These are phyloP conservation scores for Aeoliscus strigatus DNA, from an alignment of 2,797 vertebrate genomes.

Conservation along the genomic window DNA sequence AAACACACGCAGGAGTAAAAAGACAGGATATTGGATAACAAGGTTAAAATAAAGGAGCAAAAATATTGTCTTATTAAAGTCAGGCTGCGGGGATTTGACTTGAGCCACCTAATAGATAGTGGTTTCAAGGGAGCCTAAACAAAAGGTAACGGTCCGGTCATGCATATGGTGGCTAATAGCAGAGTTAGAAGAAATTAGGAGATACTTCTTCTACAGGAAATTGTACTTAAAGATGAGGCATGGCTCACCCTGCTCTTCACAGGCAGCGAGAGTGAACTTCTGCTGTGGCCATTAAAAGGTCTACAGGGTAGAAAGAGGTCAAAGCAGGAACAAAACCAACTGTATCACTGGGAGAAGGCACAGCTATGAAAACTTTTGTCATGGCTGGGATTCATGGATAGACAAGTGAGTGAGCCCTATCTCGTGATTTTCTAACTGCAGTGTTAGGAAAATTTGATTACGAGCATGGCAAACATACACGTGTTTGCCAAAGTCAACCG, in stretches of 20 bases:
- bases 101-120: conserved; percentile 74
- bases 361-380: conserved; percentile 48
- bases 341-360: conserved; percentile 30
- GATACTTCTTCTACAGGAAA: conserved; percentile 73
- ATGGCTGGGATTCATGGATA: conserved; percentile 29
- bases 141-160: conserved; percentile 75
- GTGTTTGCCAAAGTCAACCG: conserved; percentile 20
- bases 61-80: conserved; percentile 76
- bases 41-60: conserved; percentile 71
- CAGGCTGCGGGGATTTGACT: conserved; percentile 68
- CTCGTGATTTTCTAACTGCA: conserved; percentile 22
- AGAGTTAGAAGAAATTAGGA: conserved; percentile 71
- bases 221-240: conserved; percentile 74
- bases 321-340: conserved; percentile 43
- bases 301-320: conserved; percentile 27
- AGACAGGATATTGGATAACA: conserved; percentile 75
- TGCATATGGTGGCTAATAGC: conserved; percentile 72
- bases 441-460: conserved; percentile 25
- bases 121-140: conserved; percentile 68
- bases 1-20: conserved; percentile 49
- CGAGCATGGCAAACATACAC: conserved; percentile 3
- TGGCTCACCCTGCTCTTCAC: conserved; percentile 65
- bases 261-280: conserved; percentile 50
- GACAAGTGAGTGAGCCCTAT: conserved; percentile 35
- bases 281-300: conserved; percentile 44